Base-by-base conservation (phyloP, 2,888 invertebrate species). In the Cephalotes varians region DNA sequence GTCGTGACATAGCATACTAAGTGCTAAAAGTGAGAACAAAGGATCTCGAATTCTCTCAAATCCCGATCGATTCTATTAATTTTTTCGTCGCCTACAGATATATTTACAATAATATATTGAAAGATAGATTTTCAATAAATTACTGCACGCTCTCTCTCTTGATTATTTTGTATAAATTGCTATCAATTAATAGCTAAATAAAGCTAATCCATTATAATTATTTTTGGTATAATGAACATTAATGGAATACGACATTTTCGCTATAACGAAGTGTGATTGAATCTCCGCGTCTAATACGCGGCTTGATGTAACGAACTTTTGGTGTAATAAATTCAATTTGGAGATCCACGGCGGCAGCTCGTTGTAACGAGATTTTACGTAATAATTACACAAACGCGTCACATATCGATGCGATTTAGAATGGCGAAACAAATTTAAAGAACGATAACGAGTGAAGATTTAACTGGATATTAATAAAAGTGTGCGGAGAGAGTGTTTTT, bases 281-380 rank as follows among this genome's bases (percentile, higher is more conserved):
- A 79, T 79, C 77, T 56, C 44, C 69, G 51, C 51, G n/a, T 79
- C 69, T 79, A 79, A 69, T 69, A 79, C 77, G 77, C 77, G 77
- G 77, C 77, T 79, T 79, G 77, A 79, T 79, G 69, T 79, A 79
- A 79, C 69, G 77, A 79, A 79, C 77, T 79, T 69, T 79, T 56
- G 77, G 56, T 56, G 40, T 56, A 79, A 79, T 69, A 79, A 79
- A 79, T 79, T 79, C 69, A 79, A 79, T 79, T 69, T 69, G 56
- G 56, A 79, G 69, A 79, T 69, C 56, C 77, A 37, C 60, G 76
- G 21, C 56, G 76, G 69, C 67, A 56, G 67, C 67, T 77, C 67
- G 67, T 67, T 67, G 67, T 77, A 69, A 79, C 56, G 34, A 69
- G 56, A 69, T 79, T 79, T 79, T 44, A 47, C 69, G 69, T 69